A percentile compares a stretch with the other conserved stretches of the same genome.
Evolutionary conservation across 2,113 vertebrate genomes (phyloP).

Genomic region (Alaudala cheleensis): DNA sequence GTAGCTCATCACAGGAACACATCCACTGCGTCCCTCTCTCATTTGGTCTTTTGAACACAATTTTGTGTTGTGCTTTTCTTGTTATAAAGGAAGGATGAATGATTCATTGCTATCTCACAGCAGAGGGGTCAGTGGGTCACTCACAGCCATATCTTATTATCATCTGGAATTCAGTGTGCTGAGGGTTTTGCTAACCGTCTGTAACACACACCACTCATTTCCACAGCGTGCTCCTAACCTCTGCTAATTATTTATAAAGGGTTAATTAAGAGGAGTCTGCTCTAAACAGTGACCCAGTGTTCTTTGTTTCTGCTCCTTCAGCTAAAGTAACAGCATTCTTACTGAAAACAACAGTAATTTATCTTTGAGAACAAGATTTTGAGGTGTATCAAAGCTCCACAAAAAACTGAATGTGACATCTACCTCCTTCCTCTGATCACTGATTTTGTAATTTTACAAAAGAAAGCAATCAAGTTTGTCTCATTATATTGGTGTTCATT

Average conservation of each 20-base stretch:
- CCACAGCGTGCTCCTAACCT: neutral
- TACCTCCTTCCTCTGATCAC: constrained; percentile 33
- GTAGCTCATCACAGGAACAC: neutral
- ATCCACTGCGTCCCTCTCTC: neutral
- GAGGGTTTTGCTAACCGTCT: neutral
- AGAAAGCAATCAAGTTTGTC: constrained; percentile 50
- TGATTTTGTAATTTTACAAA: constrained; percentile 35
- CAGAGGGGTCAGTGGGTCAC: neutral
- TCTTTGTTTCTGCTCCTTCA: constrained; percentile 41
- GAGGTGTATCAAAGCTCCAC: constrained; percentile 1
- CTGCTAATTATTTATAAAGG: constrained; percentile 60
- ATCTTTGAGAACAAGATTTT: neutral
- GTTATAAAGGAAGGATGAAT: neutral
- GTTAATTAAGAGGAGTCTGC: constrained; percentile 53
- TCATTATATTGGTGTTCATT: constrained; percentile 27
- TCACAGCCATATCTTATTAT: constrained; percentile 5
- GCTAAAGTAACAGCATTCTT: neutral
- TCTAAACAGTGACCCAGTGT: neutral
- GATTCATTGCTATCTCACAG: constrained; percentile 22
- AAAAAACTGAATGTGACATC: neutral
- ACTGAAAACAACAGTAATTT: constrained; percentile 2
- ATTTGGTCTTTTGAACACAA: neutral
- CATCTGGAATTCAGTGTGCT: neutral
- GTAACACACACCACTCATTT: neutral
- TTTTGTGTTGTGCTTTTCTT: neutral